Base-by-base conservation (phyloP, 2,888 invertebrate species). In the Gastracanthus pulcherrimus region DNA sequence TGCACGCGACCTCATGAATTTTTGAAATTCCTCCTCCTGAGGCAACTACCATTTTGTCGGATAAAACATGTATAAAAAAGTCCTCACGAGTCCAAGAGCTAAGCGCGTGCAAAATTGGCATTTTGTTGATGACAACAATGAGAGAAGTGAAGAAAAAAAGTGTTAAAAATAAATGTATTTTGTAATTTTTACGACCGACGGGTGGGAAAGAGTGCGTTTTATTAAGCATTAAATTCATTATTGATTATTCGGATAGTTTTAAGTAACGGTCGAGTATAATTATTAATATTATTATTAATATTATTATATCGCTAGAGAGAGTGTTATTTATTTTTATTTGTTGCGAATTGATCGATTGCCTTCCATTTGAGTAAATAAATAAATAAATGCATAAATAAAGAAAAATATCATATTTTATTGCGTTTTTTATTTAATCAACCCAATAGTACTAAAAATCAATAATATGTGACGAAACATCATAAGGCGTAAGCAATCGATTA, bases 261-360 rank as follows among this genome's bases (percentile, higher is more conserved):
- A 89, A 88, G 89, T 87, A 87, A 88, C 77, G 87, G 86, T 88
- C 87, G 87, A 88, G 85, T 88, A 88, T 88, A 84, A 78, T 84
- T 84, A 83, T 82, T 80, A 82, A 84, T 81, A 83, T 69, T 78
- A 82, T 81, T 83, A 85, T 83, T 82, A 77, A 78, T 82, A 84
- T 84, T 82, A 84, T 84, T 84, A 75, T 91, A 91, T 90, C 88
- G 89, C 91, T 90, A 90, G 90, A 90, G 89, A 90, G 90, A 90
- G 90, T 91, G 91, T 91, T 91, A 91, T 91, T 91, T 91, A 91
- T 91, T 91, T 91, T 91, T 91, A 91, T 91, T 91, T 91, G 91
- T 91, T 91, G 91, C 90, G 89, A 91, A 90, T 91, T 91, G 91
- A 90, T 90, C 90, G 91, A 91, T 91, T 91, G 91, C 91, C 91